Evolutionary conservation across 2,113 vertebrate species (phyloP).

Genomic region (Phodopus roborovskii): DNA sequence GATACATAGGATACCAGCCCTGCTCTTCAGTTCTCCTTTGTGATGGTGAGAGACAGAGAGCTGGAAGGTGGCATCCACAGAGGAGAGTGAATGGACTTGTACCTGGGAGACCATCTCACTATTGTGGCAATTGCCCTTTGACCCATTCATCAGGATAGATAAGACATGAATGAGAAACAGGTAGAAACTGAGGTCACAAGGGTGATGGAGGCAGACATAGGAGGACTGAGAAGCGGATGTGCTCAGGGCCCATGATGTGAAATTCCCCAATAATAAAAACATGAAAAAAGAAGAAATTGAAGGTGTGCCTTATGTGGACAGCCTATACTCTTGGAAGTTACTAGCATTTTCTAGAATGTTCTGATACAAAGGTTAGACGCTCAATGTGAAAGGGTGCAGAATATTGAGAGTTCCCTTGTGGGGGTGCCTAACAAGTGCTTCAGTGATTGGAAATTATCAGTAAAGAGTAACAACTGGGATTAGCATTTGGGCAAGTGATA

Average conservation of each 20-base stretch:
- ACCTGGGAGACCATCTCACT: background rate
- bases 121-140: background rate
- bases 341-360: background rate
- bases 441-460: background rate
- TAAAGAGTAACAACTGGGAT: background rate
- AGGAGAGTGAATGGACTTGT: background rate
- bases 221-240: background rate
- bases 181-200: background rate
- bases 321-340: background rate
- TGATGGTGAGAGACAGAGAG: background rate
- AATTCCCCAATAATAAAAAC: background rate
- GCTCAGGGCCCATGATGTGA: background rate
- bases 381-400: background rate
- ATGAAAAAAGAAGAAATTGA: background rate
- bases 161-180: background rate
- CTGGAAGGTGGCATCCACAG: background rate
- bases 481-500: background rate
- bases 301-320: background rate
- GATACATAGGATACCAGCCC: background rate
- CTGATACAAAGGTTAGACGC: background rate
- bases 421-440: background rate
- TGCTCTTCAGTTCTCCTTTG: background rate
- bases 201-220: background rate
- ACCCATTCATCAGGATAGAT: background rate
- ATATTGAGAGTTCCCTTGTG: background rate